phyloP scores from a whole-genome alignment of 2,888 invertebrate species.

The Thyatira batis region DNA sequence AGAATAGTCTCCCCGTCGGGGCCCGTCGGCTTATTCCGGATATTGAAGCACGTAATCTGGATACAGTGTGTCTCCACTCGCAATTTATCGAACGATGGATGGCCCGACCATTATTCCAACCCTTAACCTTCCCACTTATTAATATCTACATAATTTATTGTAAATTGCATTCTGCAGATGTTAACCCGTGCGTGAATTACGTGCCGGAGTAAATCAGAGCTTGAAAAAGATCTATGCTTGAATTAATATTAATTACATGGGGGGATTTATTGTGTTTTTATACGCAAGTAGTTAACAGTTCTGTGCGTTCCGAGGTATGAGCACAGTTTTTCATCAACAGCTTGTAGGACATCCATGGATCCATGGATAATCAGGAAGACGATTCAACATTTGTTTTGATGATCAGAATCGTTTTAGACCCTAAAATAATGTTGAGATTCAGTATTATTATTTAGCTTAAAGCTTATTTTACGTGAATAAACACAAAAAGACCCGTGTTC shows the following conservation, averaged over 20 bases:
- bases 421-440: no score
- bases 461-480: no score
- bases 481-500: no score
- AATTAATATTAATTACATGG: neutral
- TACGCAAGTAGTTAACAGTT: neutral
- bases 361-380: no score
- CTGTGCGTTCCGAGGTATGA: neutral
- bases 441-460: no score
- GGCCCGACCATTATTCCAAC: conserved; percentile 76
- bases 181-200: conserved; percentile 65
- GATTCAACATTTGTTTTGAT: no score
- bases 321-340: neutral
- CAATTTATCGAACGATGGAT: conserved; percentile 81
- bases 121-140: conserved; percentile 80
- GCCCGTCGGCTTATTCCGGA: conserved; percentile 65
- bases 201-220: conserved; percentile 25
- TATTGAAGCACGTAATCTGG: conserved; percentile 82
- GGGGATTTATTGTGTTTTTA: neutral
- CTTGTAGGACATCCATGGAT: neutral
- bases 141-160: conserved; percentile 82
- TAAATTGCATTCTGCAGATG: conserved; percentile 78
- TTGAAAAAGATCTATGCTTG: conserved; percentile 4
- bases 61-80: conserved; percentile 75
- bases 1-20: conserved; percentile 14
- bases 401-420: no score